A percentile compares a stretch with the other conserved stretches of the same genome.
Conservation (phyloP, 2,797 vertebrate species). For the Ceryle rudis region DNA sequence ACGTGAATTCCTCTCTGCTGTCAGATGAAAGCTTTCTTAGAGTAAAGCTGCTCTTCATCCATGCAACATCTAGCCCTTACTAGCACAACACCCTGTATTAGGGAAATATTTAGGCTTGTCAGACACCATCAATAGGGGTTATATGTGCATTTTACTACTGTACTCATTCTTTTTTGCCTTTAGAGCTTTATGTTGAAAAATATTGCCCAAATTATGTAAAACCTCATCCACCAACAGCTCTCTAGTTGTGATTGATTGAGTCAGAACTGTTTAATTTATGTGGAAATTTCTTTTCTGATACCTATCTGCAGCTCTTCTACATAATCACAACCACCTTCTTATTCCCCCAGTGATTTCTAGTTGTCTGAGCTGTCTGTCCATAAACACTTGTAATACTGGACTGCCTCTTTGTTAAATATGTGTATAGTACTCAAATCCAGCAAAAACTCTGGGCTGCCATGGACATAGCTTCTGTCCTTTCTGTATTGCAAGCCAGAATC, state of each 20-base stretch:
- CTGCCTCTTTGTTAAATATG: neutral
- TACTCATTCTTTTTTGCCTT: neutral
- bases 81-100: neutral
- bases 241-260: neutral
- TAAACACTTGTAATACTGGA: neutral
- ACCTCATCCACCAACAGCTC: neutral
- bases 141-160: neutral
- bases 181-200: neutral
- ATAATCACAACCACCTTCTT: neutral
- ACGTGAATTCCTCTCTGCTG: neutral
- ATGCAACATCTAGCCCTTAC: neutral
- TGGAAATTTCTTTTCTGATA: neutral
- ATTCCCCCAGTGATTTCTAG: neutral
- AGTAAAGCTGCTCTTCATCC: neutral
- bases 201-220: neutral
- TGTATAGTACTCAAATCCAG: neutral
- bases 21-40: neutral
- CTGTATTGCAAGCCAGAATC: neutral
- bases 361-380: neutral
- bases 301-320: neutral
- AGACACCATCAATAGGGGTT: neutral
- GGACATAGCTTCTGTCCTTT: neutral
- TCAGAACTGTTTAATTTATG: neutral
- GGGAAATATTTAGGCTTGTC: neutral
- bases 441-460: neutral